Base-by-base conservation (phyloP, 2,888 invertebrate genomes). In the Agonopterix subpropinquella region DNA sequence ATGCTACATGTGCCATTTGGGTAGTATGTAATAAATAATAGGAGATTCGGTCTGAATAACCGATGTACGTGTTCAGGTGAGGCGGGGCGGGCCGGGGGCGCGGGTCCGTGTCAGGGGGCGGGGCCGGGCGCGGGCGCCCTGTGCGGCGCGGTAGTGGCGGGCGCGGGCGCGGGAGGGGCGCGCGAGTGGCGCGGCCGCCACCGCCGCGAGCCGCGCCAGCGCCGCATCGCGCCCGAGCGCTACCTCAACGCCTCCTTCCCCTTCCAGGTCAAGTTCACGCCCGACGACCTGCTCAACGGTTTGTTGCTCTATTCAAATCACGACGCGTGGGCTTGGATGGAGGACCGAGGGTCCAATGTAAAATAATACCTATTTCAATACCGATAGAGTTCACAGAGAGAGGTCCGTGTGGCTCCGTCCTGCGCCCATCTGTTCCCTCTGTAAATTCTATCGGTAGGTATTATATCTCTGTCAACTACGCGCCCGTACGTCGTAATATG, bases 161-260 rank as follows among this genome's bases (percentile, higher is more conserved):
- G 58, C 65, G 58, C 60, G 65, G 50, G 61, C 65, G 58, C 60
- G 65, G 50, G 61, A 51, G 51, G 48, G 54, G 50, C 44, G 52
- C 42, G 46, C 36, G 68, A 63, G 63, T 62, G 62, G 58, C 69
- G 76, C 45, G 70, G 70, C 55, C 67, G 76, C 58, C 68, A 70
- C 53, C 64, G 67, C 43, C 67, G 74, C 18, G 69, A 71, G 45
- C 54, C 60, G 51, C 73, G 73, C 36, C 65, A 68, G 59, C 64
- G 69, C 35, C 77, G 84, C 50, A 63, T 75, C 49, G 77, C 91
- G n/a, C 91, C 92, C 43, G 94, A 94, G 74, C 87, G 92, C 45
- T 94, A 92, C 80, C 88, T 93, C 59, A 90, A 92, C 45, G 89
- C 91, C 57, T 85, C 92, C 0, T 92, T 92, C 70, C 89, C 93